Evolutionary conservation across 1,140 invertebrate species (phyloP).

Genomic region (Elymnias hypermnestra): DNA sequence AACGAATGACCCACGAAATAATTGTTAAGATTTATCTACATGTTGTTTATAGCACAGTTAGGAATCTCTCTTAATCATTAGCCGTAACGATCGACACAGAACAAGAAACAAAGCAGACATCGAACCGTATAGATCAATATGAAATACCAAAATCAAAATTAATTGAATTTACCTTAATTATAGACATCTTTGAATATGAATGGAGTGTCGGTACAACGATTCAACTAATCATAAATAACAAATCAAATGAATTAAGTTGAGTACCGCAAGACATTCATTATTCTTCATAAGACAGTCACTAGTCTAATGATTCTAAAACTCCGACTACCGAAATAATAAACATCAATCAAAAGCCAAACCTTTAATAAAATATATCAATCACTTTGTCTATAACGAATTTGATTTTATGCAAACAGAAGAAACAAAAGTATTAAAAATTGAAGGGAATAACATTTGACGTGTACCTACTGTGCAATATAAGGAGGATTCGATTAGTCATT

Average conservation of each 20-base stretch:
- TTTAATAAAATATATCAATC: constrained; percentile 72
- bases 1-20: constrained; percentile 44
- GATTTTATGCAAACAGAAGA: constrained; percentile 67
- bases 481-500: constrained; percentile 74
- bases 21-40: constrained; percentile 53
- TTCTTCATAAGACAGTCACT: constrained; percentile 65
- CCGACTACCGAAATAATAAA: constrained; percentile 74
- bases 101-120: constrained; percentile 24
- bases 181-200: constrained; percentile 50
- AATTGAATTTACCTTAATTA: constrained; percentile 54
- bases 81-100: constrained; percentile 26
- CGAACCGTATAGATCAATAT: constrained; percentile 19
- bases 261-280: constrained; percentile 52
- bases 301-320: constrained; percentile 70
- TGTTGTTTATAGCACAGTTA: constrained; percentile 39
- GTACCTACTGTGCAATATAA: constrained; percentile 75
- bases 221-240: constrained; percentile 28
- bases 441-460: constrained; percentile 71
- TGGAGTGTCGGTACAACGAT: constrained; percentile 41
- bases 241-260: constrained; percentile 33
- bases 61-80: constrained; percentile 37
- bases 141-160: constrained; percentile 37
- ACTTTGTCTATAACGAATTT: constrained; percentile 69
- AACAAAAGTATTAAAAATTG: constrained; percentile 67
- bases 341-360: constrained; percentile 69